Base-by-base conservation (phyloP, 2,113 vertebrate genomes). In the Pavo muticus region DNA sequence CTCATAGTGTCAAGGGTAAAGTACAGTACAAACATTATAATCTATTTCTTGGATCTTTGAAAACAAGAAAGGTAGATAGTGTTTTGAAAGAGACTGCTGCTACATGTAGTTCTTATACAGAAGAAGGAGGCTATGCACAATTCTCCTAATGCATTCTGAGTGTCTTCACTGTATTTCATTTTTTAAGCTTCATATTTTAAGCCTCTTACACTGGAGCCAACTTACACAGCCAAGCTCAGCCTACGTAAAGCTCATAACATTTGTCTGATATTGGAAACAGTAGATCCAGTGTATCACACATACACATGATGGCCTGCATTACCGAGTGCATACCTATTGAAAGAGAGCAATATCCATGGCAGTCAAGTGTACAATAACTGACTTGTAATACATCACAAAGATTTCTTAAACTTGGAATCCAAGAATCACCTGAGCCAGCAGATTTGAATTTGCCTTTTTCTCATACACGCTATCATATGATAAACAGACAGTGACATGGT, bases 311-410 rank as follows among this genome's bases (percentile, higher is more conserved):
- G 88, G 92, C 79, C 73, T 76, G 95, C 94, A 93, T 67, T 70
- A 70, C 91, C 81, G 93, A 90, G 92, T 57, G 89, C 56, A 54
- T 3, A 32, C 56, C 84, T 91, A 93, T 54, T 81, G 90, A 94
- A 75, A 85, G 59, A 83, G 65, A 96, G 94, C 70, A 90, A 87
- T 64, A 59, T 65, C 80, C 95, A 75, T 9, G 54, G 83, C 84
- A 94, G 57, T 94, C 88, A 93, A 75, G 91, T 81, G 20, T 63
- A 88, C 45, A 76, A 42, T 96, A 95, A 96, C 94, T 95, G 84
- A 96, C 91, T 95, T 90, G 83, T 50, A 47, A 75, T 56, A 57
- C 89, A 25, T 69, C 79, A 77, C 37, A 57, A 91, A 96, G 37
- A 88, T 70, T 94, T 93, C 64, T 91, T 91, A 78, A 90, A 70